A percentile compares a stretch with the other conserved stretches of the same genome.
Evolutionary conservation across 2,888 invertebrate species (phyloP).

Genomic region (Parnassius mnemosyne): DNA sequence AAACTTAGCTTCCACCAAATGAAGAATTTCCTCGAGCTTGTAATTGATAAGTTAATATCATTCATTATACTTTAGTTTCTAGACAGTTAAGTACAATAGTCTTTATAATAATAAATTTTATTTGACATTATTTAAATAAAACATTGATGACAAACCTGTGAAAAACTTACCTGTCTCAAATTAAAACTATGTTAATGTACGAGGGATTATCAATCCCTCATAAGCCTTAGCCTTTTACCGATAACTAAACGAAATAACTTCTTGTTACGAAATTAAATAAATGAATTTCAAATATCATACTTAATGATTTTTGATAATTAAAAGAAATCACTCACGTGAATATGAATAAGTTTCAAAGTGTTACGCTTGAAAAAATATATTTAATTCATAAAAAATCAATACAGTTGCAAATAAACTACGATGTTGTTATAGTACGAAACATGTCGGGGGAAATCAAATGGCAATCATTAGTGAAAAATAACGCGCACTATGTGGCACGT

Average conservation of each 20-base stretch:
- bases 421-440: not conserved
- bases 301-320: constrained; percentile 8
- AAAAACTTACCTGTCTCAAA: too few relatives aligned
- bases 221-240: too few relatives aligned
- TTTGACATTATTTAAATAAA: too few relatives aligned
- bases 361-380: constrained; percentile 8
- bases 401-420: constrained; percentile 4
- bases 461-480: constrained; percentile 25
- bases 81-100: too few relatives aligned
- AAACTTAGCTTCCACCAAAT: too few relatives aligned
- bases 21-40: too few relatives aligned
- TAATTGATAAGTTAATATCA: too few relatives aligned
- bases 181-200: too few relatives aligned
- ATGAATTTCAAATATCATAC: not conserved
- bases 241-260: not conserved
- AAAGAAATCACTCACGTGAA: constrained; percentile 6
- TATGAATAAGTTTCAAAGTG: constrained; percentile 8
- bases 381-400: constrained; percentile 7
- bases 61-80: too few relatives aligned
- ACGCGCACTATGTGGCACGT: constrained; percentile 15
- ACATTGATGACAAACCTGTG: too few relatives aligned
- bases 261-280: constrained; percentile 2
- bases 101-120: too few relatives aligned
- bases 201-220: too few relatives aligned
- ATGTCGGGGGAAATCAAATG: constrained; percentile 22